Conservation (phyloP, 2,888 invertebrate species). For the Caenorhabditis angaria region DNA sequence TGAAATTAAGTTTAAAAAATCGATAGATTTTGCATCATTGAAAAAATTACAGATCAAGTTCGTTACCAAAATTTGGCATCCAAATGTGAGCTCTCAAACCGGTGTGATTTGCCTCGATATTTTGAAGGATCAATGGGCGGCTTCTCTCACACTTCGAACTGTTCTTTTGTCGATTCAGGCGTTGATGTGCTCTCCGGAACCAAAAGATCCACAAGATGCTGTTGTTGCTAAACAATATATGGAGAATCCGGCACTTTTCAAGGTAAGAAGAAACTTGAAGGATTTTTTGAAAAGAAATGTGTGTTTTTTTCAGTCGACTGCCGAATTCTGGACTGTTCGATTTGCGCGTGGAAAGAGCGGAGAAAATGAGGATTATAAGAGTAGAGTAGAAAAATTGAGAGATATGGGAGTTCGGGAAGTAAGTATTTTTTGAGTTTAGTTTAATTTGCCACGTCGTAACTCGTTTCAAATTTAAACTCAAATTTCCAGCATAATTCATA, state of each 20-base stretch:
- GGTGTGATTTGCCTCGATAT: slow-evolving; percentile 96
- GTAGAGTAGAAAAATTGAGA: slow-evolving; percentile 85
- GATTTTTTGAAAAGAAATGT: slow-evolving; percentile 4
- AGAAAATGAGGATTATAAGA: slow-evolving; percentile 82
- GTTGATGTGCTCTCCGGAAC: slow-evolving; percentile 78
- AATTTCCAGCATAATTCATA: slow-evolving; percentile 5
- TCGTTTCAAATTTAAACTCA: too few relatives aligned
- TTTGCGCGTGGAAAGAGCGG: slow-evolving; percentile 87
- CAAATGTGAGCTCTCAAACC: slow-evolving; percentile 98
- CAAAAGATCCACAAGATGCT: slow-evolving; percentile 79
- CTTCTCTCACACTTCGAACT: slow-evolving; percentile 95
- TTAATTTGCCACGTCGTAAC: too few relatives aligned
- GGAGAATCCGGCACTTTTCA: slow-evolving; percentile 86
- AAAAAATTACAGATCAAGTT: slow-evolving; percentile 83
- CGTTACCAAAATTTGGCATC: slow-evolving; percentile 98
- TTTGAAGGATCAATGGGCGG: slow-evolving; percentile 86
- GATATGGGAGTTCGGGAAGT: slow-evolving; percentile 93
- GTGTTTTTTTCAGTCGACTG: slow-evolving; percentile 78
- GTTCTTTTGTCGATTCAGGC: slow-evolving; percentile 95
- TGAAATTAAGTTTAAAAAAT: too few relatives aligned
- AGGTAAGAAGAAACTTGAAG: too few relatives aligned
- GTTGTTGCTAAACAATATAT: slow-evolving; percentile 97
- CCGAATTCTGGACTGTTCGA: slow-evolving; percentile 92
- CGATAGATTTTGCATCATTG: background rate
- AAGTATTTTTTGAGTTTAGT: slow-evolving; percentile 3